Conservation (phyloP, 2,888 invertebrate species). For the Pheosia gnoma region DNA sequence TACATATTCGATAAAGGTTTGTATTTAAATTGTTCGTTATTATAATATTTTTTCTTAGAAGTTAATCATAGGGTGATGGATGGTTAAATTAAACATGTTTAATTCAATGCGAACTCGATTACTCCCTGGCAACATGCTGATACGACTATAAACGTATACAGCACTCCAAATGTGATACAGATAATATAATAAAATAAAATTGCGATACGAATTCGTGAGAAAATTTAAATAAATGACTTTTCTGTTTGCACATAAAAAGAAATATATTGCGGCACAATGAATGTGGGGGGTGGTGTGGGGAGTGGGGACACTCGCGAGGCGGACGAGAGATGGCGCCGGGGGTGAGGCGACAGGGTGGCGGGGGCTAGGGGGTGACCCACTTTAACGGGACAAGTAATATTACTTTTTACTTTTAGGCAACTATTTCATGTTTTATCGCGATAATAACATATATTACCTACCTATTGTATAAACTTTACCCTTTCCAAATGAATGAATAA, state of each 20-base stretch:
- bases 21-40: conserved; percentile 6
- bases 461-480: conserved; percentile 53
- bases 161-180: conserved; percentile 80
- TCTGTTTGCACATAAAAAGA: conserved; percentile 85
- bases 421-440: conserved; percentile 83
- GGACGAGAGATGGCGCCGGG: conserved; percentile 64
- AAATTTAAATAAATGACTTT: conserved; percentile 85
- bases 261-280: conserved; percentile 85
- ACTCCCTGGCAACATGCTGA: conserved; percentile 37
- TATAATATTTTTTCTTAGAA: not conserved
- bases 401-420: conserved; percentile 85
- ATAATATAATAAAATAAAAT: conserved; percentile 84
- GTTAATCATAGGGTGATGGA: not conserved
- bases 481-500: conserved; percentile 45
- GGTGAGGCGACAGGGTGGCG: conserved; percentile 42
- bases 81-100: conserved; percentile 6
- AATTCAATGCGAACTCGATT: conserved; percentile 23
- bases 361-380: conserved; percentile 80
- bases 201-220: conserved; percentile 84
- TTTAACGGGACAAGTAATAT: conserved; percentile 85
- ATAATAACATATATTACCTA: conserved; percentile 71
- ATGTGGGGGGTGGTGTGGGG: conserved; percentile 75
- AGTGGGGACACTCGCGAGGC: conserved; percentile 72
- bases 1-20: conserved; percentile 23
- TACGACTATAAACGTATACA: conserved; percentile 56